A percentile compares a stretch with the other conserved stretches of the same genome.
Conservation (phyloP, 2,113 vertebrate genomes). For the Ascaphus truei region DNA sequence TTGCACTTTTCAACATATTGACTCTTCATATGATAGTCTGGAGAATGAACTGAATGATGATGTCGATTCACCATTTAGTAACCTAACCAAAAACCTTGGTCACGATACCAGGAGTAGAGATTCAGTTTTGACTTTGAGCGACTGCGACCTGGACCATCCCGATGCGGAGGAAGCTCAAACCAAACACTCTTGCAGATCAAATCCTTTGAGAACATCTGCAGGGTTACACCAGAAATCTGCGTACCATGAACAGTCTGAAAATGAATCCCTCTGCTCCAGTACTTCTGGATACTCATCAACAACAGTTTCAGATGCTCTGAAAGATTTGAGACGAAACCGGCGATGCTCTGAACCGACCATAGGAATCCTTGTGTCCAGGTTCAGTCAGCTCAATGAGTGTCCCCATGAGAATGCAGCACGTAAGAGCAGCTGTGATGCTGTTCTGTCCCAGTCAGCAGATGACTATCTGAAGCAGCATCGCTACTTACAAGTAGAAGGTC, state of each 20-base stretch:
- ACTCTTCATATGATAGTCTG: conserved; percentile 89
- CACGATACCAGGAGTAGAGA: conserved; percentile 84
- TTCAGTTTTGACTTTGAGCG: conserved; percentile 83
- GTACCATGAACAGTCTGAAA: conserved; percentile 36
- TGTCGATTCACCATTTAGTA: conserved; percentile 69
- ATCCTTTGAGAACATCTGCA: conserved; percentile 51
- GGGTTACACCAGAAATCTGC: conserved; percentile 41
- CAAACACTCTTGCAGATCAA: conserved; percentile 55
- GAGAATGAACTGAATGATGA: conserved; percentile 88
- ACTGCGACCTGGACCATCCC: conserved; percentile 69
- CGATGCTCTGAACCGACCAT: conserved; percentile 78
- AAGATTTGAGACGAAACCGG: conserved; percentile 59
- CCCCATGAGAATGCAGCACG: conserved; percentile 47
- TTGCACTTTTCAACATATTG: conserved; percentile 81
- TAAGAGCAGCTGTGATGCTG: conserved; percentile 77
- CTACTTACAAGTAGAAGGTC: conserved; percentile 69
- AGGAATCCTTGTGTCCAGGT: conserved; percentile 44
- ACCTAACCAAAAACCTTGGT: conserved; percentile 58
- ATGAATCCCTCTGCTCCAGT: conserved; percentile 30
- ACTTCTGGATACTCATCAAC: conserved; percentile 44
- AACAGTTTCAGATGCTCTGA: conserved; percentile 38
- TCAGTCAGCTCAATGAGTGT: conserved; percentile 25
- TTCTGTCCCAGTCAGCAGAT: conserved; percentile 62
- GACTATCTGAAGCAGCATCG: conserved; percentile 62
- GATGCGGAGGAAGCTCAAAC: conserved; percentile 59